Base-by-base conservation (phyloP, 1,140 invertebrate genomes). In the Dinoponera quadriceps region DNA sequence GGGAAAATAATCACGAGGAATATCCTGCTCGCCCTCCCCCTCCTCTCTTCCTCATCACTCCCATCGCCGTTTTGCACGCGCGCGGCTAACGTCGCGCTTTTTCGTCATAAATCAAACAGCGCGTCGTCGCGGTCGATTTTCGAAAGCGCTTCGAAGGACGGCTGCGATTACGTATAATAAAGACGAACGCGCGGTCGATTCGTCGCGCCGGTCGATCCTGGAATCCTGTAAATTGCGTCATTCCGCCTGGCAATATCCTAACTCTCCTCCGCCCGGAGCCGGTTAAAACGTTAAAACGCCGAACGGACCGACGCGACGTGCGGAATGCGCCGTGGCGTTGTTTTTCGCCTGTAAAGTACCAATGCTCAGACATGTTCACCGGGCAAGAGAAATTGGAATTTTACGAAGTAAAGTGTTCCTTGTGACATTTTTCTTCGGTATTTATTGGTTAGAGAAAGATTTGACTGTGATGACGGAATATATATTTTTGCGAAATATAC, bases 51-150 rank as follows among this genome's bases (percentile, higher is more conserved):
- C 38, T 44, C 38, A 44, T 44, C 38, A 44, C 38, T 4, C 38
- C 38, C 3, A 9, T 44, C 38, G 5, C 49, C 5, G 62, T 78
- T 68, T 78, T 44, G 20, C 27, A 38, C 49, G 29, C 29, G 29
- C 29, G 27, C n/a, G n/a, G n/a, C n/a, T n/a, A n/a, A n/a, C 38
- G 38, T 33, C 16, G 59, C 57, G 62, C n/a, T 54, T 68, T 54
- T 68, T 38, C 49, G 14, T 22, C 63, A 78, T 55, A 68, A 68
- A 78, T 78, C 74, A 78, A 68, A 55, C 5, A n/a, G 3, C 57
- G 11, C n/a, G 27, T 65, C 60, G 27, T 38, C 27, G 27, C 44
- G 14, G 11, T 27, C 5, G 74, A 38, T 55, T 55, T 78, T 20
- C 2, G 16, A 77, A 27, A 78, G 13, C 20, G 4, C 27, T n/a